Percentiles rank a stretch among this genome's conserved stretches.
Conservation (phyloP, 2,888 invertebrate genomes). For the Dusona sp. region DNA sequence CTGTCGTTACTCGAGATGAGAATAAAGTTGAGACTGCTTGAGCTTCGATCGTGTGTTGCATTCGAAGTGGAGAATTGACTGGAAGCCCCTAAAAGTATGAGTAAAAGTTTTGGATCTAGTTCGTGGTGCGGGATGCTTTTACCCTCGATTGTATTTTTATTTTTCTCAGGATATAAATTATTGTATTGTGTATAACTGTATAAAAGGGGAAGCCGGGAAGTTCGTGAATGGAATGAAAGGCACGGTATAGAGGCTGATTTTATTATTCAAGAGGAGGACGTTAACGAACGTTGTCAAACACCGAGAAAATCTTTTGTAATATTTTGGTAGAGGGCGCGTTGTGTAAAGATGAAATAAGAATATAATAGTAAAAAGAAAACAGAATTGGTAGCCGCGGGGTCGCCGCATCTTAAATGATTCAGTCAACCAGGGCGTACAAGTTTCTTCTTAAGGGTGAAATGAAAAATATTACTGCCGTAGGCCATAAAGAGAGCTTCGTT, state of each 20-base stretch:
- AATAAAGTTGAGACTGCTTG: conserved; percentile 1
- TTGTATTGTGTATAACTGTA: not conserved
- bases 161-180: not conserved
- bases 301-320: conserved; percentile 70
- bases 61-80: not conserved
- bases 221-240: conserved; percentile 35
- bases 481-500: conserved; percentile 69
- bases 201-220: conserved; percentile 27
- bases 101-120: not conserved
- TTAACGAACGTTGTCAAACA: conserved; percentile 74
- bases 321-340: conserved; percentile 27
- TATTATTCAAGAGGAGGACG: conserved; percentile 72
- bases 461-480: conserved; percentile 71
- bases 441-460: conserved; percentile 69
- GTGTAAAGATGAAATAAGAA: conserved; percentile 6
- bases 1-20: not conserved
- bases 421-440: conserved; percentile 70
- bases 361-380: conserved; percentile 10
- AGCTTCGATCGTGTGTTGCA: not conserved
- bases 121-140: not conserved
- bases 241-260: conserved; percentile 48
- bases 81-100: not conserved
- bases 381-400: conserved; percentile 41
- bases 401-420: conserved; percentile 74
- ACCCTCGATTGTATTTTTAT: not conserved